Percentiles rank a stretch among this genome's conserved stretches.
Evolutionary conservation across 2,888 invertebrate genomes (phyloP).

Genomic region (Epsilonema sp.): DNA sequence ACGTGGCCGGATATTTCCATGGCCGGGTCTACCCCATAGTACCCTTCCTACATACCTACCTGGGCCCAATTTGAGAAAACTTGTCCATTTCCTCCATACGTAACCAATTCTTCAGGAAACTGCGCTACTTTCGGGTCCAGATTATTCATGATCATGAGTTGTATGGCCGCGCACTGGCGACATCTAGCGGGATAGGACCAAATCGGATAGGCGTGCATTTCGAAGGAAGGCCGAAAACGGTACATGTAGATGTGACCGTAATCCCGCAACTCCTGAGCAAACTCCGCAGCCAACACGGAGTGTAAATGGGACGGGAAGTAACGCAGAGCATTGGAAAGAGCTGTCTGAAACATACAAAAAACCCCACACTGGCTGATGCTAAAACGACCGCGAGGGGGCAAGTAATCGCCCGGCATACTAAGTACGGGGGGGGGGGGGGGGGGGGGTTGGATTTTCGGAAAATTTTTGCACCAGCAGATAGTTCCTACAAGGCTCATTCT

Average conservation of each 20-base stretch:
- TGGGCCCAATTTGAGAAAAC: constrained; percentile 45
- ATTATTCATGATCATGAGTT: constrained; percentile 46
- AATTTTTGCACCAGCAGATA: too few species aligned
- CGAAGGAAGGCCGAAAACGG: constrained; percentile 34
- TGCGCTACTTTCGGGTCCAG: constrained; percentile 43
- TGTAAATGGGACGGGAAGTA: constrained; percentile 40
- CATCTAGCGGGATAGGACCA: constrained; percentile 11
- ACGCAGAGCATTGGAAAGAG: constrained; percentile 40
- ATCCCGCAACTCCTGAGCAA: constrained; percentile 36
- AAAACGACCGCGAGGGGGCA: too few species aligned
- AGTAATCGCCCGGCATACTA: too few species aligned
- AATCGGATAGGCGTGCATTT: constrained; percentile 17
- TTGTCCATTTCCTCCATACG: constrained; percentile 46
- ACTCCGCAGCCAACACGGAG: constrained; percentile 36
- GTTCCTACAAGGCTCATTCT: too few species aligned
- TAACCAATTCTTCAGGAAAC: constrained; percentile 43
- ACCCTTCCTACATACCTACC: too few species aligned
- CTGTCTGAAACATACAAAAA: constrained; percentile 35
- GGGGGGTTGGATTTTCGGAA: too few species aligned
- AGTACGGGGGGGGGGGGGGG: too few species aligned
- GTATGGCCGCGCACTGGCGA: constrained; percentile 38
- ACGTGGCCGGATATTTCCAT: too few species aligned
- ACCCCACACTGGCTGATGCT: too few species aligned
- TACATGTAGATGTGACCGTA: constrained; percentile 46
- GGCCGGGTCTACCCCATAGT: too few species aligned